Evolutionary conservation across 92 coral and sea anemone species (phyloP).

Genomic region (Paramuricea clavata): DNA sequence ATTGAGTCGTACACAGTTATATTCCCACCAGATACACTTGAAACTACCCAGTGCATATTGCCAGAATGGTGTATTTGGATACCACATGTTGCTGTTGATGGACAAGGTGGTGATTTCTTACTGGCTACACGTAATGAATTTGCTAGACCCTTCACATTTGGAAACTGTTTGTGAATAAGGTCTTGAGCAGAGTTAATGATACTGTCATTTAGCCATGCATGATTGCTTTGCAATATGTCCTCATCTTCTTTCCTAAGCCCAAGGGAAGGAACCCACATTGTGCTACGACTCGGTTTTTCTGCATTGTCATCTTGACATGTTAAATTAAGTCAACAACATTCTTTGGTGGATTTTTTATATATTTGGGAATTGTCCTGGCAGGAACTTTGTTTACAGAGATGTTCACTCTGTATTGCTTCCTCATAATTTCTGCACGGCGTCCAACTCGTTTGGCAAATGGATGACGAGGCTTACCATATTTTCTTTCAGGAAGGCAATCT

Average conservation of each 20-base stretch:
- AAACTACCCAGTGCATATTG: constrained; percentile 21
- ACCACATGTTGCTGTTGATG: neutral
- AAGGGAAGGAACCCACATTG: neutral
- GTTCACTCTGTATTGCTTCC: neutral
- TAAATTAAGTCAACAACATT: neutral
- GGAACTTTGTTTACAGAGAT: neutral
- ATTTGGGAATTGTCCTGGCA: neutral
- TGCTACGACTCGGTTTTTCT: neutral
- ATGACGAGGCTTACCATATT: neutral
- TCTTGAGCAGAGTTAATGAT: neutral
- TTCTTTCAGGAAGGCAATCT: constrained; percentile 1
- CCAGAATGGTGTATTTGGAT: constrained; percentile 22
- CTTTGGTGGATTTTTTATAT: neutral
- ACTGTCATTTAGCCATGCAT: neutral
- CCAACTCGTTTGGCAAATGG: neutral
- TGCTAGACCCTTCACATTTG: neutral
- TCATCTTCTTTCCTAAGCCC: neutral
- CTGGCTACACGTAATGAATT: neutral
- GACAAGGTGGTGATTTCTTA: neutral
- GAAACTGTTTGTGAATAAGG: neutral
- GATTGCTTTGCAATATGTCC: neutral
- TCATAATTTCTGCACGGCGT: neutral
- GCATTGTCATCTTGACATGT: neutral
- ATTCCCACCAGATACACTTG: neutral
- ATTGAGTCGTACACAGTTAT: constrained; percentile 21